Evolutionary conservation across 2,113 vertebrate species (phyloP), one percentile per base, ranked within the genome.

Genomic region (Terrapene triunguis): DNA sequence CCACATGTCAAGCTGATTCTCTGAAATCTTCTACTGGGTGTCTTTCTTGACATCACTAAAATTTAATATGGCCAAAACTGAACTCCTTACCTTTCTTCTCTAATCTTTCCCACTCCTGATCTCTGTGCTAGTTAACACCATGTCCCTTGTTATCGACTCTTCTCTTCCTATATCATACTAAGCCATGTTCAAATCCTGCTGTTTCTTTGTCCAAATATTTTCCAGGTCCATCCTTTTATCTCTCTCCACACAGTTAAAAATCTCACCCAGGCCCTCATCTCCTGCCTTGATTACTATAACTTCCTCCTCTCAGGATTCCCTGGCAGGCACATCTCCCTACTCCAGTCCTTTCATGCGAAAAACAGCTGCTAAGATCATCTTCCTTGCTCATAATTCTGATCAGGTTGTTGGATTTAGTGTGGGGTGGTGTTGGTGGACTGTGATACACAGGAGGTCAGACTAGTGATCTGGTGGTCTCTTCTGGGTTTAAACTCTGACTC

Each of bases 1-100:
- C 0, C 51, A 6, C 35, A 4, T 74, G 4, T n/a, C 17, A 74
- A 1, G 4, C 59, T 29, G 32, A 8, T 0, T 16, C 53, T 87
- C 6, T 80, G 12, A 35, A 83, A 25, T 25, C 13, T 53, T 88
- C 2, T 3, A 13, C 53, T 35, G 29, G 10, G 14, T 62, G 35
- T 42, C 25, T 16, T 24, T 81, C 87, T 88, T 2, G 1, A 3
- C 16, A 29, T 90, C 21, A n/a, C 29, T 87, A 62, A 62, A 62
- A 62, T 62, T 62, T 42, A 32, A 3, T 4, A 6, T 5, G 21
- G 65, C 54, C 76, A 82, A 89, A 92, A 32, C 0, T 5, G 80
- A 79, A 35, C 86, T 48, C 55, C n/a, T 82, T 90, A 42, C 4
- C 3, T 10, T 59, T 50, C 5, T 88, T 50, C 19, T 89, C n/a